Base-by-base conservation (phyloP, 2,113 vertebrate species). In the Odobenus rosmarus region DNA sequence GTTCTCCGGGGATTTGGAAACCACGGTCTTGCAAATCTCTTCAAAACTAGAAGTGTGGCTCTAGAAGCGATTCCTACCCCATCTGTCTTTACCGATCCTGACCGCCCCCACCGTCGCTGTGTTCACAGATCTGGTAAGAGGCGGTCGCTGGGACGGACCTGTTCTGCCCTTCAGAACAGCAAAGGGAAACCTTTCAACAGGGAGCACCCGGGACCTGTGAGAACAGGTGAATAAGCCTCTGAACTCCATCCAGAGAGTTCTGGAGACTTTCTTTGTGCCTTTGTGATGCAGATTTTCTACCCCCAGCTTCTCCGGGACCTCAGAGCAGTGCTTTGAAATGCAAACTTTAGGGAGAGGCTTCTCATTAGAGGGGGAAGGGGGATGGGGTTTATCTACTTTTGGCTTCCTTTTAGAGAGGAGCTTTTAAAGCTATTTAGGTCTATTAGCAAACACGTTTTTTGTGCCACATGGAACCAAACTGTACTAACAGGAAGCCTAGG, bases 341-440 rank as follows among this genome's bases (percentile, higher is more conserved):
- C 69, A 12, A 39, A 72, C 19, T 12, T 67, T 12, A 39, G 69
- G 19, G n/a, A 72, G 21, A 21, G 19, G 18, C 8, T 71, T 39
- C 69, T 71, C n/a, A 4, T 19, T 18, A 4, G n/a, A 9, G 9
- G 4, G 33, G 69, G n/a, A 4, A 28, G 71, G 39, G 7, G 21
- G 71, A 12, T n/a, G 33, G 15, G 4, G 14, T 7, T 26, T 31
- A 15, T 28, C 7, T 76, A n/a, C 71, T 15, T 18, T 46, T 16
- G 42, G 14, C 24, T 49, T 2, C 64, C 7, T 33, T 7, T 26
- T 2, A 21, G 16, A 6, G 28, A 33, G 76, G 31, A n/a, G 10
- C 49, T 3, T 1, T 3, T 1, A 21, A 3, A 12, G 76, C 1
- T 33, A 3, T 5, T 11, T 12, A 28, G 9, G 76, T 33, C 49